A percentile compares a stretch with the other conserved stretches of the same genome.
These are phyloP conservation scores for Smithornis capensis DNA, from an alignment of 2,113 vertebrate genomes.

Conservation along the genomic window DNA sequence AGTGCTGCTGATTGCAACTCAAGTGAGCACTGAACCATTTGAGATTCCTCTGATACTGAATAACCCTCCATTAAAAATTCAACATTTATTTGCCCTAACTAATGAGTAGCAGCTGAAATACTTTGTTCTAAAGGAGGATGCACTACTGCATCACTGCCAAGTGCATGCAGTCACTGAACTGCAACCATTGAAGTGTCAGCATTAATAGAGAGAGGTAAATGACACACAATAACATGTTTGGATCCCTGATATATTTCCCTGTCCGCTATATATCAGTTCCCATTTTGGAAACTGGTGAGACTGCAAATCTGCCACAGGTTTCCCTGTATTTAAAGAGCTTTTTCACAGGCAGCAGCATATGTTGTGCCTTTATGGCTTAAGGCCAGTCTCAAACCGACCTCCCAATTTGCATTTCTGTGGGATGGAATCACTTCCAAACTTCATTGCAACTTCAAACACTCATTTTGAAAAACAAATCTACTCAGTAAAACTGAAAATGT, in stretches of 20 bases:
- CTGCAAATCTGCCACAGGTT: constrained; percentile 10
- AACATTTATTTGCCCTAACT: constrained; percentile 30
- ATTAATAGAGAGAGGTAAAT: not conserved
- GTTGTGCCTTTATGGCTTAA: not conserved
- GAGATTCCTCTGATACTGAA: not conserved
- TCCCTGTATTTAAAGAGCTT: not conserved
- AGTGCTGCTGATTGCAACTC: not conserved
- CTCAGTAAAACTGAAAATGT: not conserved
- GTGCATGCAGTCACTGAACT: not conserved
- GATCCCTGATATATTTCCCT: not conserved
- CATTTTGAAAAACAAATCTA: not conserved
- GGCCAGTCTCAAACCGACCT: not conserved
- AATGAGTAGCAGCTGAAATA: constrained; percentile 1
- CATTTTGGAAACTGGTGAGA: not conserved
- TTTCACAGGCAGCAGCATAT: not conserved
- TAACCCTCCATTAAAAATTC: constrained; percentile 15
- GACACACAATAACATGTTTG: not conserved
- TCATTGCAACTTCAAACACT: not conserved
- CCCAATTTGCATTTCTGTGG: constrained; percentile 27
- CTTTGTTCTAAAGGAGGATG: not conserved
- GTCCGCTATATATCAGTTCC: not conserved
- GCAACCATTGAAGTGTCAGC: not conserved
- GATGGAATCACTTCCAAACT: constrained; percentile 24
- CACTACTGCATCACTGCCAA: not conserved
- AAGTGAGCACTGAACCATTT: constrained; percentile 22